Conservation (phyloP, 2,888 invertebrate species). For the Cylloceria caligata region DNA sequence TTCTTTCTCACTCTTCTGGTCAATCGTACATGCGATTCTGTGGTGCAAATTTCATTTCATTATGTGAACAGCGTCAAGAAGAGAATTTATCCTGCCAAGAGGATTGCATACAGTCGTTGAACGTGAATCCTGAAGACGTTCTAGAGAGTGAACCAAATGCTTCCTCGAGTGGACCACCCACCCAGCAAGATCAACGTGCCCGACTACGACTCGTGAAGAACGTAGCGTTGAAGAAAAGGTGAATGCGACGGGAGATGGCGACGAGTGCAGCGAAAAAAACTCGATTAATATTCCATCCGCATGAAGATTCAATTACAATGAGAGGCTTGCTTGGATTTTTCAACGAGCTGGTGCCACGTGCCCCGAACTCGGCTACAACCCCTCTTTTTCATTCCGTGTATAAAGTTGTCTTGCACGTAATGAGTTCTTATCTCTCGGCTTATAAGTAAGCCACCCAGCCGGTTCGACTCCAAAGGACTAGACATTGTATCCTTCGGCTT, state of each 20-base stretch:
- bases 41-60: background rate
- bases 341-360: constrained; percentile 45
- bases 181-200: constrained; percentile 6
- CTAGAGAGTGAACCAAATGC: constrained; percentile 1
- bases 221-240: constrained; percentile 1
- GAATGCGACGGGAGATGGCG: background rate
- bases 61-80: background rate
- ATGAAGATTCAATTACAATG: constrained; percentile 76
- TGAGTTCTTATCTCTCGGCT: constrained; percentile 59
- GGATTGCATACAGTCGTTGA: constrained; percentile 22
- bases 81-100: background rate
- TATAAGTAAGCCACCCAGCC: constrained; percentile 60
- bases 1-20: constrained; percentile 21
- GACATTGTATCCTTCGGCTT: constrained; percentile 6
- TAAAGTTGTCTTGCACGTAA: constrained; percentile 61
- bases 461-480: background rate
- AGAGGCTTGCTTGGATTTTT: constrained; percentile 68
- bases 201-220: background rate
- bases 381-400: constrained; percentile 17
- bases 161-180: background rate
- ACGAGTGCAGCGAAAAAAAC: constrained; percentile 8
- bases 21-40: constrained; percentile 13
- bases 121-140: constrained; percentile 33
- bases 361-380: background rate
- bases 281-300: constrained; percentile 74